Evolutionary conservation across 2,797 vertebrate genomes (phyloP).

Genomic region (Malurus splendens): DNA sequence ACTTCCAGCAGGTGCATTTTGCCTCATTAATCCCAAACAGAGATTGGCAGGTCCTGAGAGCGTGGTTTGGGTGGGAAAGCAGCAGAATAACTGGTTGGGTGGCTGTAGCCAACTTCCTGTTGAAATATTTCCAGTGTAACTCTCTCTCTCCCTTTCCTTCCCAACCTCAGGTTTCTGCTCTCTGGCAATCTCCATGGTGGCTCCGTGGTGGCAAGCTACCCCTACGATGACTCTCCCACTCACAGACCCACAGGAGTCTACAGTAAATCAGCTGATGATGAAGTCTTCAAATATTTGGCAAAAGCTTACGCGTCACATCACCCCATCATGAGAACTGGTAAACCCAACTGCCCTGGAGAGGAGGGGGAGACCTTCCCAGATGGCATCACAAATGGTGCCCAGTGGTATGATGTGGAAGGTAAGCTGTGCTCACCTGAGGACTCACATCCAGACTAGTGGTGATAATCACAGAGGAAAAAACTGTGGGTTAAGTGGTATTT

Average conservation of each 20-base stretch:
- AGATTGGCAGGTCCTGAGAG: neutral
- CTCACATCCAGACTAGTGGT: neutral
- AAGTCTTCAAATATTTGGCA: constrained; percentile 87
- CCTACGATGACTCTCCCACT: constrained; percentile 86
- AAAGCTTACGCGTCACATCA: constrained; percentile 86
- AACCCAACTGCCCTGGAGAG: constrained; percentile 78
- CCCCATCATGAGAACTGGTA: constrained; percentile 89
- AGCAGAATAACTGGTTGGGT: neutral
- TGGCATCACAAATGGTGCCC: constrained; percentile 94
- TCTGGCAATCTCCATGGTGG: constrained; percentile 95
- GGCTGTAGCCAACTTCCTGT: neutral
- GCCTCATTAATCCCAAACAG: neutral
- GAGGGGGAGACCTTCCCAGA: constrained; percentile 80
- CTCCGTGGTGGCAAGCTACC: constrained; percentile 95
- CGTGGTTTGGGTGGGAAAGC: neutral
- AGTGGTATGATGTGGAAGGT: constrained; percentile 95
- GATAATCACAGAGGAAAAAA: neutral
- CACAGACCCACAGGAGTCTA: constrained; percentile 78
- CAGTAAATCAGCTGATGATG: constrained; percentile 87
- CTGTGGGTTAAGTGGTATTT: neutral
- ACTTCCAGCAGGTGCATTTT: neutral
- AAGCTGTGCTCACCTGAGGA: constrained; percentile 5
- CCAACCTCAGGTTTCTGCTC: constrained; percentile 84
- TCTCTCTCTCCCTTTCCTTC: neutral
- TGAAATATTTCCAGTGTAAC: neutral